Evolutionary conservation across 2,888 invertebrate species (phyloP).

Genomic region (Chloroclysta siterata): DNA sequence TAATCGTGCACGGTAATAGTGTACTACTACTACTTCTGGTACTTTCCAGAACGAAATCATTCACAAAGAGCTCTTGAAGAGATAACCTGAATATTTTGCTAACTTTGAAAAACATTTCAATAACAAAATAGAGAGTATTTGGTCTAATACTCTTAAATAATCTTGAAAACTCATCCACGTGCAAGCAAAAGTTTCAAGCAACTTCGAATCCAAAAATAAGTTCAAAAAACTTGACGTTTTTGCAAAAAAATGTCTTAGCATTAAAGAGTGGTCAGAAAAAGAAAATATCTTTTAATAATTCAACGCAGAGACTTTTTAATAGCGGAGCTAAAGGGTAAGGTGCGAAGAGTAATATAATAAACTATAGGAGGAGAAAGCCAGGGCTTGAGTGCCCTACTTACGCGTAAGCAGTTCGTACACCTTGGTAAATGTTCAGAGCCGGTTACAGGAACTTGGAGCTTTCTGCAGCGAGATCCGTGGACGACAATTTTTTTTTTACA

Average conservation of each 20-base stretch:
- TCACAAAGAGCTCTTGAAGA: too few species aligned
- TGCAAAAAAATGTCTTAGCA: slow-evolving; percentile 35
- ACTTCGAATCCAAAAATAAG: slow-evolving; percentile 14
- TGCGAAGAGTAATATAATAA: slow-evolving; percentile 36
- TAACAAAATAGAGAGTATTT: too few species aligned
- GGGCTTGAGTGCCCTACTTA: background rate
- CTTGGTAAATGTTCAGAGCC: background rate
- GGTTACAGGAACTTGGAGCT: too few species aligned
- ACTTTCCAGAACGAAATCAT: too few species aligned
- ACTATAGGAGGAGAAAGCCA: slow-evolving; percentile 34
- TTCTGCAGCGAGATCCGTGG: too few species aligned
- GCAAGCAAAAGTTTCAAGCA: background rate
- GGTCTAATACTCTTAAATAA: background rate
- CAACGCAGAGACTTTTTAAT: slow-evolving; percentile 56
- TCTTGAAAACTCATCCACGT: background rate
- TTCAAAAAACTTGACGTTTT: slow-evolving; percentile 30
- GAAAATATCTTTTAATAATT: slow-evolving; percentile 56
- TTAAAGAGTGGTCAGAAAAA: slow-evolving; percentile 46
- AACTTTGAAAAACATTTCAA: too few species aligned
- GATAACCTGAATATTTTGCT: too few species aligned
- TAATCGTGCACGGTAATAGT: too few species aligned
- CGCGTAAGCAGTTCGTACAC: background rate
- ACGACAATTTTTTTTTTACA: too few species aligned
- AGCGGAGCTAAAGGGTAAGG: slow-evolving; percentile 49
- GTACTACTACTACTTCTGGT: too few species aligned